Evolutionary conservation across 2,113 vertebrate species (phyloP).

Genomic region (Syngnathus floridae): DNA sequence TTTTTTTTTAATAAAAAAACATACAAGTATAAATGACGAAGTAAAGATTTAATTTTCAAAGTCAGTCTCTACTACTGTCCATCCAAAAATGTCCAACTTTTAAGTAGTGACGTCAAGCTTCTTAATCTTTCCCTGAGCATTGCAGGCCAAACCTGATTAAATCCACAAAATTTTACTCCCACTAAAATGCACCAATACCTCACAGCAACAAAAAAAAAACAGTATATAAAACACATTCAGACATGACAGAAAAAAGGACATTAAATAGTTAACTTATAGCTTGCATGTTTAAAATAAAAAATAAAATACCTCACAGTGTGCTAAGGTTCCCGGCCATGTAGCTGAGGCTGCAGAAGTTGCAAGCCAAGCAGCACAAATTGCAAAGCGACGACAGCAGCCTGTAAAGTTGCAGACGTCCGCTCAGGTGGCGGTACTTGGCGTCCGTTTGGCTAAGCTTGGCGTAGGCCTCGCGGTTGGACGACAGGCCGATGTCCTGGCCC

Average conservation of each 20-base stretch:
- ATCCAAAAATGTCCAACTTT: neutral
- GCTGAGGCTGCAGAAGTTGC: slow-evolving; percentile 74
- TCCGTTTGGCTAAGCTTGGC: slow-evolving; percentile 60
- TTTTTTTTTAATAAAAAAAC: neutral
- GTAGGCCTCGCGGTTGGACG: slow-evolving; percentile 64
- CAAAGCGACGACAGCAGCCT: slow-evolving; percentile 72
- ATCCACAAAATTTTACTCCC: neutral
- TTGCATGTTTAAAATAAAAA: no score
- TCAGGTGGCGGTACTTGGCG: slow-evolving; percentile 62
- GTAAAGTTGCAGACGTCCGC: slow-evolving; percentile 65
- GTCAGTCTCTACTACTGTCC: neutral
- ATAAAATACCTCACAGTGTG: slow-evolving; percentile 38
- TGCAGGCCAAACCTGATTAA: neutral
- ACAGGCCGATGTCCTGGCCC: slow-evolving; percentile 71
- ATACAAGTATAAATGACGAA: neutral
- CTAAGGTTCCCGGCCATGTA: slow-evolving; percentile 71
- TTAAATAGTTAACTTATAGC: slow-evolving; percentile 5
- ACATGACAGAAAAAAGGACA: neutral
- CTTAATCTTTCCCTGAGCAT: neutral
- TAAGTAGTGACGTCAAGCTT: neutral
- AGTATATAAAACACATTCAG: neutral
- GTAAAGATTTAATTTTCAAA: neutral
- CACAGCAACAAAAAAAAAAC: neutral
- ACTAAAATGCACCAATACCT: neutral
- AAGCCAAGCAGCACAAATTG: slow-evolving; percentile 75